Conservation (phyloP, 2,888 invertebrate genomes). For the Morinoia aosen region DNA sequence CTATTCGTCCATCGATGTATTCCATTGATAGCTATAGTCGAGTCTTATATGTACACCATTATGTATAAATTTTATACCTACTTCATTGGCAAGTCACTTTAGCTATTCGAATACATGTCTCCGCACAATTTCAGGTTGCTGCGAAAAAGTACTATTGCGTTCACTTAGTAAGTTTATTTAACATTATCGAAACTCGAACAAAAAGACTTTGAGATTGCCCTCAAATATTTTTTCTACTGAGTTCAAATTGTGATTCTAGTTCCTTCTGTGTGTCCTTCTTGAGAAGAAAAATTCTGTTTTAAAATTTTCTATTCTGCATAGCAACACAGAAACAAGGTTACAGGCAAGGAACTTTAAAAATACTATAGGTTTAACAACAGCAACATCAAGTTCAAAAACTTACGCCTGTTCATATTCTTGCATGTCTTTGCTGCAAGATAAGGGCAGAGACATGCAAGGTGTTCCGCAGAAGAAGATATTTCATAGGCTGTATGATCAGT, state of each 20-base stretch:
- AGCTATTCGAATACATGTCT: no score
- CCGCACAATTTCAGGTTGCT: no score
- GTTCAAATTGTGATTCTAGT: background rate
- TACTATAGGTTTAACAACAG: background rate
- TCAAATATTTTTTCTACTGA: background rate
- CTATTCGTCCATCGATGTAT: no score
- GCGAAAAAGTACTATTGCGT: no score
- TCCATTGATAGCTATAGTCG: no score
- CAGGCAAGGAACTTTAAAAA: background rate
- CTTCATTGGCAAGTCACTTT: no score
- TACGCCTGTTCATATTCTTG: background rate
- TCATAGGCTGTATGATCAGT: constrained; percentile 40
- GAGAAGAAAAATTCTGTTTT: background rate
- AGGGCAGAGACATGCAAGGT: background rate
- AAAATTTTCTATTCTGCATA: background rate
- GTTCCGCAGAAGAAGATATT: constrained; percentile 18
- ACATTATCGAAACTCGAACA: background rate
- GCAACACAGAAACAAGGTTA: background rate
- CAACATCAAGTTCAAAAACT: background rate
- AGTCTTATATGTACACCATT: no score
- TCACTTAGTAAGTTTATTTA: no score
- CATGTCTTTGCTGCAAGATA: background rate
- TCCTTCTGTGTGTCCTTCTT: background rate
- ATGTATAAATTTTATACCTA: no score
- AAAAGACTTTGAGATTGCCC: background rate